These are phyloP conservation scores for Teleogryllus occipitalis DNA, from an alignment of 1,140 invertebrate species.

Conservation along the genomic window DNA sequence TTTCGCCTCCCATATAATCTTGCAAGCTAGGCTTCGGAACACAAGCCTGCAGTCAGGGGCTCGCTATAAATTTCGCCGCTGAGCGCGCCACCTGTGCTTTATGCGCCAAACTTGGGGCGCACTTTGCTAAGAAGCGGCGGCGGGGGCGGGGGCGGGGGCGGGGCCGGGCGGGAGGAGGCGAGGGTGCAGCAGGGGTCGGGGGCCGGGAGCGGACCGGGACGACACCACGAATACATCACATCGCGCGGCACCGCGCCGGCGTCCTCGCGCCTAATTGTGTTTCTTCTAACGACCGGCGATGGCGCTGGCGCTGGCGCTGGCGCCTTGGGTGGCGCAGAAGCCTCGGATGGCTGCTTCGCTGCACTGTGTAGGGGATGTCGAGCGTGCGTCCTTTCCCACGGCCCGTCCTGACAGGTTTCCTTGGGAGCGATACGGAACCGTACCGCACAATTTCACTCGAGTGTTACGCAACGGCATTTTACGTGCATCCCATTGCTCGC, in stretches of 20 bases:
- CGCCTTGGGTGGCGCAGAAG: not conserved
- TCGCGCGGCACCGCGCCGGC: no score
- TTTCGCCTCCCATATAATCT: not conserved
- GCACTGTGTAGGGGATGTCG: no score
- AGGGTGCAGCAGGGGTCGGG: not conserved
- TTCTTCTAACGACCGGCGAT: not conserved
- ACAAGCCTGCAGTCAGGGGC: not conserved
- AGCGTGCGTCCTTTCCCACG: no score
- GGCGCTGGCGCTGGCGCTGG: not conserved
- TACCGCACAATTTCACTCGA: no score
- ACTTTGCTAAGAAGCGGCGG: conserved; percentile 10
- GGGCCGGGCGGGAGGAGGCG: no score
- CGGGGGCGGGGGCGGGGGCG: no score
- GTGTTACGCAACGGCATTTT: no score
- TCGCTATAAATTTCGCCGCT: not conserved
- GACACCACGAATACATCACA: not conserved
- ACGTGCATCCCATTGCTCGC: no score
- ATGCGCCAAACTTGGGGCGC: conserved; percentile 10
- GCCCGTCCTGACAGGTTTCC: no score
- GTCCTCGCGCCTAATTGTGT: not conserved
- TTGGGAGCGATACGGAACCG: no score
- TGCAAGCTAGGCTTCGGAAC: not conserved
- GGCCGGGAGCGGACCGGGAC: no score
- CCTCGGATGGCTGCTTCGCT: no score
- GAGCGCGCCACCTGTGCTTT: conserved; percentile 14